phyloP scores from a whole-genome alignment of 2,797 vertebrate species.

The Enoplosus armatus region DNA sequence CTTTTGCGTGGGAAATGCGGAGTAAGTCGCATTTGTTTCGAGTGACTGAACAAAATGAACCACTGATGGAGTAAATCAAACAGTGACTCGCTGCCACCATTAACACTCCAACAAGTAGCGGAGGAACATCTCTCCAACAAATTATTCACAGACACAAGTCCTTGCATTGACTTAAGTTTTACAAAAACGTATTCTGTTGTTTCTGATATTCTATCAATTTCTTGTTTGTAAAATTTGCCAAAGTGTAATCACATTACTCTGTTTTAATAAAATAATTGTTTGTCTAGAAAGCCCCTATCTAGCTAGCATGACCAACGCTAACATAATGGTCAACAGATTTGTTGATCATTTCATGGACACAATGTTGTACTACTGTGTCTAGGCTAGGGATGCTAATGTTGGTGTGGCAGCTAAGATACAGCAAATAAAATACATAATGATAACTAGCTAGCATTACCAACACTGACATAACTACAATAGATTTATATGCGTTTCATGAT shows the following conservation, averaged over 20 bases:
- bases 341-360: background rate
- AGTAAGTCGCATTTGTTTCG: background rate
- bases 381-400: too few relatives aligned
- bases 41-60: conserved; percentile 19
- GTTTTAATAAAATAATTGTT: background rate
- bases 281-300: background rate
- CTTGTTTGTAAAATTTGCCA: background rate
- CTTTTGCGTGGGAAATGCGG: conserved; percentile 3
- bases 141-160: background rate
- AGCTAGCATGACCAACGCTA: background rate
- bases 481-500: background rate
- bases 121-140: background rate
- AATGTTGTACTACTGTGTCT: background rate
- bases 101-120: background rate
- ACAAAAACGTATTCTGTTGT: background rate
- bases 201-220: background rate
- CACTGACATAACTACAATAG: background rate
- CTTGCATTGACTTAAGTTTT: background rate
- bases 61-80: conserved; percentile 9
- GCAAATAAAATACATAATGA: too few relatives aligned
- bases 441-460: background rate
- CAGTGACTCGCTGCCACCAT: conserved; percentile 8
- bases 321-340: background rate
- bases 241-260: background rate
- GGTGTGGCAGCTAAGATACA: too few relatives aligned